phyloP scores from a whole-genome alignment of 2,797 vertebrate species.

The Periophthalmus magnuspinnatus region DNA sequence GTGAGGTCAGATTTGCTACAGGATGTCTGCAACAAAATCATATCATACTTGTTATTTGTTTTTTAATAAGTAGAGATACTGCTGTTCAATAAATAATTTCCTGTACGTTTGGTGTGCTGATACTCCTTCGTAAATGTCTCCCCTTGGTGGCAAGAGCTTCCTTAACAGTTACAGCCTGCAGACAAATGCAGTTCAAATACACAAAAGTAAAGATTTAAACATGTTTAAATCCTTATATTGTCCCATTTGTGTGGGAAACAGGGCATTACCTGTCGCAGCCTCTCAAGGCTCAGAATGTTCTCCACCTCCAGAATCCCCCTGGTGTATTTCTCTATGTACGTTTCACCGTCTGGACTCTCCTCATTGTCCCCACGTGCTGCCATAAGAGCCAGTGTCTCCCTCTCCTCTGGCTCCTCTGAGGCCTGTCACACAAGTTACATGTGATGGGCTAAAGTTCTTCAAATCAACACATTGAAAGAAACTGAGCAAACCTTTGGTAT shows the following conservation, averaged over 20 bases:
- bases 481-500: constrained; percentile 89
- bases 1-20: constrained; percentile 88
- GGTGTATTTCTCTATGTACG: constrained; percentile 96
- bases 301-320: constrained; percentile 93
- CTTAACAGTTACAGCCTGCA: constrained; percentile 92
- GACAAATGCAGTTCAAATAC: not conserved
- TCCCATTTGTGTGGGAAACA: not conserved
- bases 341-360: constrained; percentile 88
- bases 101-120: constrained; percentile 94
- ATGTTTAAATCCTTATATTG: not conserved
- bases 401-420: constrained; percentile 95
- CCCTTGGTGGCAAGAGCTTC: constrained; percentile 88
- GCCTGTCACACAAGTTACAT: constrained; percentile 74
- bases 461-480: not conserved
- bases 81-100: constrained; percentile 77
- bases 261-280: constrained; percentile 84
- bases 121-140: constrained; percentile 89
- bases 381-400: constrained; percentile 94
- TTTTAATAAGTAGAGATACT: constrained; percentile 13
- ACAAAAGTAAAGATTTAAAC: not conserved
- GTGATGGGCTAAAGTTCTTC: not conserved
- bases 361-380: constrained; percentile 90
- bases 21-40: constrained; percentile 76
- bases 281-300: constrained; percentile 93
- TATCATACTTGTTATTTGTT: not conserved